Base-by-base conservation (phyloP, 2,888 invertebrate species). In the Andrena minutula region DNA sequence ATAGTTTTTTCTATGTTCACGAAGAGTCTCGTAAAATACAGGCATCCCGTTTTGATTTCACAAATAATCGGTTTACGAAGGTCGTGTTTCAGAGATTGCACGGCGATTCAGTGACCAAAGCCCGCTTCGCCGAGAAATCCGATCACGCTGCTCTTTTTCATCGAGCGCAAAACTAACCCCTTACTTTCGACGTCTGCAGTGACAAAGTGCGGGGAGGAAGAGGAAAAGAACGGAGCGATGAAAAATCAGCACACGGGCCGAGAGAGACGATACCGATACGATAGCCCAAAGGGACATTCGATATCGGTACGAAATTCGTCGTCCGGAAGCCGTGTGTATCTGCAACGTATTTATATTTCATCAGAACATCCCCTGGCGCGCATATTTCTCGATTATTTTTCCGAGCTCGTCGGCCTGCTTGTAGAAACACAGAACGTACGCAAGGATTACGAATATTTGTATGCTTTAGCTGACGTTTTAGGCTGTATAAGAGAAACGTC, bases 371-470 rank as follows among this genome's bases (percentile, higher is more conserved):
- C 58, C 53, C 35, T 20, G 60, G 41, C 6, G 35, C 23, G 20
- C 16, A 68, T 66, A 23, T 77, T 56, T 60, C 65, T 58, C 65
- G 66, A 83, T 85, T 87, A 86, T 85, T 87, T 88, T 82, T 72
- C 32, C 41, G 61, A 56, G 49, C 30, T 76, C 60, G 47, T 63
- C 63, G 32, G 56, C n/a, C 63, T n/a, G 64, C 10, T 51, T 20
- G 71, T 68, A 49, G 51, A 58, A 6, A 28, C 30, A 5, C 3
- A 47, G 26, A 7, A 35, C 12, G 47, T 30, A 26, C 64, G 71
- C 41, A 72, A 66, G 75, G 87, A 86, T 85, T 85, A 86, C 79
- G 83, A 73, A 75, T 83, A 83, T 88, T 87, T 87, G 69, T 88
- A 74, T 86, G 73, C 80, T 83, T 72, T 80, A 74, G 81, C 84